Evolutionary conservation across 2,888 invertebrate species (phyloP).

Genomic region (Stegophylla sp.): DNA sequence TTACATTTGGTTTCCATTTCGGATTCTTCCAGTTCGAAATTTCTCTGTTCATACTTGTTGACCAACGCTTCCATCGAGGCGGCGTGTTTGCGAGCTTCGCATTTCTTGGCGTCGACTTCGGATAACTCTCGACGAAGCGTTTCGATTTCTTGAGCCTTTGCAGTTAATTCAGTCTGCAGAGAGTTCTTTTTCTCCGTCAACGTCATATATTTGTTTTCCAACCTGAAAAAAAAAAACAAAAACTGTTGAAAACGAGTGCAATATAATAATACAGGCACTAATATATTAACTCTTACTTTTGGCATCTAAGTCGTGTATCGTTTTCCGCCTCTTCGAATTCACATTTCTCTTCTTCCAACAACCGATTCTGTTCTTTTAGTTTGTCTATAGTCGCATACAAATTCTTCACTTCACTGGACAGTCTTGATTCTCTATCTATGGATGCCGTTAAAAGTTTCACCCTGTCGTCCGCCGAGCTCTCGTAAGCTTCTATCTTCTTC

Average conservation of each 20-base stretch:
- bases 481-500: constrained; percentile 73
- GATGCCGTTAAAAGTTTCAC: constrained; percentile 71
- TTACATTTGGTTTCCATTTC: constrained; percentile 69
- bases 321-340: constrained; percentile 80
- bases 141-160: constrained; percentile 62
- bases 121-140: constrained; percentile 61
- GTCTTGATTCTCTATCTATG: constrained; percentile 71
- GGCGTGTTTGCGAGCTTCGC: constrained; percentile 62
- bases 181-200: constrained; percentile 63
- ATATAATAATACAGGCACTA: background rate
- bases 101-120: constrained; percentile 62
- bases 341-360: constrained; percentile 75
- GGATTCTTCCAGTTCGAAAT: constrained; percentile 67
- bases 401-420: constrained; percentile 67
- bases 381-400: constrained; percentile 68
- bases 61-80: constrained; percentile 66
- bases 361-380: constrained; percentile 72
- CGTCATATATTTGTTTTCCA: constrained; percentile 64
- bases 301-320: constrained; percentile 73
- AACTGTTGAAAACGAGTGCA: constrained; percentile 16
- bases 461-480: constrained; percentile 72
- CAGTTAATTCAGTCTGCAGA: constrained; percentile 63
- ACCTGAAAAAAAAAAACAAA: constrained; percentile 61
- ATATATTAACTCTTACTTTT: constrained; percentile 64
- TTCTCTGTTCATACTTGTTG: constrained; percentile 69